These are phyloP conservation scores for Amphimedon queenslandica DNA, from an alignment of 37 sponge, comb jelly and placozoan species.

Conservation along the genomic window DNA sequence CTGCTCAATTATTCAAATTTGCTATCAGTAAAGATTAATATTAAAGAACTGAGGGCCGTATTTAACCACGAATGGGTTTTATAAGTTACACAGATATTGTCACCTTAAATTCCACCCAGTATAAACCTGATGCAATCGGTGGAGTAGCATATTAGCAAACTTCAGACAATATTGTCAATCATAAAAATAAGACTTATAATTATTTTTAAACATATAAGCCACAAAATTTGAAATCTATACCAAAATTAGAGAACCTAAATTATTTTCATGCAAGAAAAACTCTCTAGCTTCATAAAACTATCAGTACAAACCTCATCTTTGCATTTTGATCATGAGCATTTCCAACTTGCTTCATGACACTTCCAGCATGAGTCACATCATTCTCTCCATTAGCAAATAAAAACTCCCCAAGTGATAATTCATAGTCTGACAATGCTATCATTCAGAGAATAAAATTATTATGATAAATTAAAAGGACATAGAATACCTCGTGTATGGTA, in stretches of 20 bases:
- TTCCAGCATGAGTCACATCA: conserved; percentile 58
- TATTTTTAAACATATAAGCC: too few relatives aligned
- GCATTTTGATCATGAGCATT: conserved; percentile 27
- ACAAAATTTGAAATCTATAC: too few relatives aligned
- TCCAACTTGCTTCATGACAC: conserved; percentile 68
- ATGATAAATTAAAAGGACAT: not conserved
- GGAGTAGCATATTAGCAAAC: too few relatives aligned
- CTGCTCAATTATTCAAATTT: not conserved
- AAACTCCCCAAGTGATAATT: conserved; percentile 45
- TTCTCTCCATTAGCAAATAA: conserved; percentile 45
- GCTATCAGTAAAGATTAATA: not conserved
- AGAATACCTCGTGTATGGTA: conserved; percentile 15
- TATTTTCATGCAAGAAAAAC: not conserved
- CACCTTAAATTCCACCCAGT: too few relatives aligned
- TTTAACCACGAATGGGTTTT: not conserved
- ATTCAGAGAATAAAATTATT: not conserved
- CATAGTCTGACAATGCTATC: conserved; percentile 30
- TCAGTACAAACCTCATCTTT: conserved; percentile 26
- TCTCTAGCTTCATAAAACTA: not conserved
- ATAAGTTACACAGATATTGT: not conserved
- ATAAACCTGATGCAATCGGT: too few relatives aligned
- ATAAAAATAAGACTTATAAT: too few relatives aligned
- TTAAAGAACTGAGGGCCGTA: not conserved
- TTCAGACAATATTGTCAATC: too few relatives aligned
- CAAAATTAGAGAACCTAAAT: too few relatives aligned